Conservation (phyloP, 1,140 invertebrate species). For the Diabrotica virgifera region DNA sequence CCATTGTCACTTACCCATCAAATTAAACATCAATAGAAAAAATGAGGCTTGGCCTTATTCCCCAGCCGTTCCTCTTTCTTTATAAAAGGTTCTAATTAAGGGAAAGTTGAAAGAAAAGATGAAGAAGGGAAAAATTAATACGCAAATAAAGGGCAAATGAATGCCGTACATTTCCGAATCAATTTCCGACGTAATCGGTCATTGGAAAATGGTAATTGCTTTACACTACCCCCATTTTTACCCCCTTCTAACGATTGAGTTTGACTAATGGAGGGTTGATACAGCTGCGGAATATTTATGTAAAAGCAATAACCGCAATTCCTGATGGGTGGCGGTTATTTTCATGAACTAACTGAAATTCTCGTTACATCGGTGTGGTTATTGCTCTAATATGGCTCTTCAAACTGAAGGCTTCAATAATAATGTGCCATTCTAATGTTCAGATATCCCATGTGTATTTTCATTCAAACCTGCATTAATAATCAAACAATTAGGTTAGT, state of each 20-base stretch:
- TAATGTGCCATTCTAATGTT: too few relatives aligned
- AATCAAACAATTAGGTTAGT: too few relatives aligned
- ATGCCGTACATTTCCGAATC: background rate
- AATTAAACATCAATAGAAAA: background rate
- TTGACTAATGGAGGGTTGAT: constrained; percentile 1
- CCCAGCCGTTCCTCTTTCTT: background rate
- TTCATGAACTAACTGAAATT: background rate
- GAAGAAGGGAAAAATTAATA: background rate
- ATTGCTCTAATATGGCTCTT: too few relatives aligned
- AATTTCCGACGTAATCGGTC: constrained; percentile 2
- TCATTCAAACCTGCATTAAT: too few relatives aligned
- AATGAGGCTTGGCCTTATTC: background rate
- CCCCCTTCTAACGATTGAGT: background rate
- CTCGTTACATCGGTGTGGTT: background rate
- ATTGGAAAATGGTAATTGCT: background rate
- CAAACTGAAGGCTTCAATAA: too few relatives aligned
- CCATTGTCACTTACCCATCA: background rate
- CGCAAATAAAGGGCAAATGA: background rate
- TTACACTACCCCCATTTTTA: background rate
- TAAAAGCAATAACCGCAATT: background rate
- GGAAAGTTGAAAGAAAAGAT: background rate
- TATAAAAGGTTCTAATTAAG: background rate
- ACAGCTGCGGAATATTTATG: background rate
- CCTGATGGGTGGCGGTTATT: background rate
- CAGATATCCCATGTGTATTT: too few relatives aligned